Base-by-base conservation (phyloP, 2,113 vertebrate species). In the Colossoma macropomum region DNA sequence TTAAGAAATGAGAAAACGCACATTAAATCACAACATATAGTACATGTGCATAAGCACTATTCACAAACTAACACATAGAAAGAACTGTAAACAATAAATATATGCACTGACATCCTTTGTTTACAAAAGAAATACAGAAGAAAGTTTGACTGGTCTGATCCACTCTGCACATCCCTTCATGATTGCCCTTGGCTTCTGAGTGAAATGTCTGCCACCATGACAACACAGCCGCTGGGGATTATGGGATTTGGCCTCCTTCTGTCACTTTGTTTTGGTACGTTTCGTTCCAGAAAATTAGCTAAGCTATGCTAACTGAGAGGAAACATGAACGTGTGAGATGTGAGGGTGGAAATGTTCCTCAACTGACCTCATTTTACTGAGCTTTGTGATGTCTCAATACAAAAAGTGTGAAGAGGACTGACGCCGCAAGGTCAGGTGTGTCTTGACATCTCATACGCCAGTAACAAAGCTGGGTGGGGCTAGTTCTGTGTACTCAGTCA, bases 191-290 rank as follows among this genome's bases (percentile, higher is more conserved):
- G 81, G 10, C 77, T n/a, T 82, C 50, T 9, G 32, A 45, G 13
- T 45, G 21, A 5, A 77, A 60, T 28, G 75, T 83, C 81, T 83
- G 65, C 52, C 25, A n/a, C 50, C 34, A n/a, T 76, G 34, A 60
- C 62, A 68, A 59, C 62, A 13, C 80, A 82, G 80, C 32, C 63
- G 27, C 3, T 16, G 3, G 60, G 28, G 81, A 83, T 77, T 70
- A 77, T 70, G 21, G 65, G 81, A 77, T 83, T 77, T 77, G 38
- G 52, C 2, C 65, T 77, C 81, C 81, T 77, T 68, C 81, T 83
- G 81, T 60, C 80, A 12, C 62, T 75, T 76, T 82, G 80, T 82
- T 82, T 77, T 77, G 73, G 19, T 70, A 9, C 12, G 5, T 77
- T 69, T 25, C 25, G 27, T 62, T 77, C 62, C 48, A 59, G 34